phyloP scores from a whole-genome alignment of 2,113 vertebrate species.

The Tachysurus vachellii region DNA sequence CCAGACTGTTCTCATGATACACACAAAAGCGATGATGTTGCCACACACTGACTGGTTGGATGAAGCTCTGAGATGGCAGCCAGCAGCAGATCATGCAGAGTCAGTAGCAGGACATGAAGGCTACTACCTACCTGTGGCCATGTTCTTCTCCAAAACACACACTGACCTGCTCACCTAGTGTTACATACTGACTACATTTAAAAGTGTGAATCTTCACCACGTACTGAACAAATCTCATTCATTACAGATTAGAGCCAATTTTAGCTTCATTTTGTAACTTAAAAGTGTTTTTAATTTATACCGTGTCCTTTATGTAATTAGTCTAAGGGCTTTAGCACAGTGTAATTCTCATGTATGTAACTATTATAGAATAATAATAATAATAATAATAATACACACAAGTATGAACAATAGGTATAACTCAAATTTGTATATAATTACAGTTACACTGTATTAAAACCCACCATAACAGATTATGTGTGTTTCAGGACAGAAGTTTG shows the following conservation, averaged over 20 bases:
- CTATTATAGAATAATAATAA: background rate
- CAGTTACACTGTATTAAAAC: background rate
- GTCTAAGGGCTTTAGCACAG: background rate
- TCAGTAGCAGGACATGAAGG: slow-evolving; percentile 20
- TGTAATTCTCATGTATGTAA: background rate
- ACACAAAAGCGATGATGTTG: slow-evolving; percentile 21
- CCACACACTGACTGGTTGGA: slow-evolving; percentile 15
- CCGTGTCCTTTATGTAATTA: background rate
- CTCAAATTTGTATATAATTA: background rate
- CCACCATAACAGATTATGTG: background rate
- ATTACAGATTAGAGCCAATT: background rate
- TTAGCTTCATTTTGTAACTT: background rate
- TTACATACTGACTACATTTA: background rate
- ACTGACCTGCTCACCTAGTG: background rate
- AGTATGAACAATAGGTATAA: no score
- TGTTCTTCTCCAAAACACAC: slow-evolving; percentile 3
- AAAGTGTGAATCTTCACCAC: background rate
- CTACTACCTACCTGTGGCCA: background rate
- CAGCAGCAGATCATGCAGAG: slow-evolving; percentile 40
- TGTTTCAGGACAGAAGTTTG: background rate
- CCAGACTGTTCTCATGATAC: slow-evolving; percentile 25
- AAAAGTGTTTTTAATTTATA: background rate
- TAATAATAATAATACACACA: background rate
- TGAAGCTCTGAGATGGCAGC: slow-evolving; percentile 27
- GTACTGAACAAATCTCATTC: background rate